phyloP scores from a whole-genome alignment of 2,797 vertebrate species.

The Menidia menidia region DNA sequence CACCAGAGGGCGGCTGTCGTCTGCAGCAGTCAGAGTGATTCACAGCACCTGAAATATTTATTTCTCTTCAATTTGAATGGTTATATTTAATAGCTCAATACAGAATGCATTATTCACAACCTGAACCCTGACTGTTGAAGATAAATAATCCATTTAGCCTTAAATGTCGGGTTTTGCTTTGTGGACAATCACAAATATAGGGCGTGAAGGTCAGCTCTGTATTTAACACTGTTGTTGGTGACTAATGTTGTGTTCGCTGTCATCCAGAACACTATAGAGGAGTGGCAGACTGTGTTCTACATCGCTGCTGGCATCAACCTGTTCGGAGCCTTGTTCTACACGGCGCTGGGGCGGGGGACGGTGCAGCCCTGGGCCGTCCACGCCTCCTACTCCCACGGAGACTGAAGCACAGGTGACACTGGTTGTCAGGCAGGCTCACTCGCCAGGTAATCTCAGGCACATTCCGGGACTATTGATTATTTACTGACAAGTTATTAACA shows the following conservation, averaged over 20 bases:
- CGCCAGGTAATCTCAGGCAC: too few species aligned
- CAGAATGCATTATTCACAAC: too few species aligned
- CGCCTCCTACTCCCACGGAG: constrained; percentile 74
- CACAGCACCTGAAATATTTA: neutral
- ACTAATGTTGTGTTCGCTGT: constrained; percentile 29
- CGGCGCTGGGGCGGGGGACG: constrained; percentile 87
- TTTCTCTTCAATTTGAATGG: too few species aligned
- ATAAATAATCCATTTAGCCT: too few species aligned
- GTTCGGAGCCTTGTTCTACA: constrained; percentile 91
- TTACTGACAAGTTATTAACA: neutral
- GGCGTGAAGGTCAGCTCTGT: too few species aligned
- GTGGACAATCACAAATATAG: too few species aligned
- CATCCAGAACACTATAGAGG: constrained; percentile 90
- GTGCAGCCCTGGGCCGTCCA: constrained; percentile 93
- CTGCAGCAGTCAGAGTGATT: neutral
- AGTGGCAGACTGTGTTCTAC: constrained; percentile 95
- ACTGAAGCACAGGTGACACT: constrained; percentile 58
- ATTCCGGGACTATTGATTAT: neutral
- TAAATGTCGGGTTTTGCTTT: too few species aligned
- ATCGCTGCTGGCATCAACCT: constrained; percentile 93
- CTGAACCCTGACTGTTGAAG: too few species aligned
- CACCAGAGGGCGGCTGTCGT: constrained; percentile 33
- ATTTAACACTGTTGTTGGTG: too few species aligned
- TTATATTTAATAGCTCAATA: too few species aligned
- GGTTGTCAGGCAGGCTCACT: neutral